Conservation (phyloP, 2,113 vertebrate genomes). For the Sapajus apella region DNA sequence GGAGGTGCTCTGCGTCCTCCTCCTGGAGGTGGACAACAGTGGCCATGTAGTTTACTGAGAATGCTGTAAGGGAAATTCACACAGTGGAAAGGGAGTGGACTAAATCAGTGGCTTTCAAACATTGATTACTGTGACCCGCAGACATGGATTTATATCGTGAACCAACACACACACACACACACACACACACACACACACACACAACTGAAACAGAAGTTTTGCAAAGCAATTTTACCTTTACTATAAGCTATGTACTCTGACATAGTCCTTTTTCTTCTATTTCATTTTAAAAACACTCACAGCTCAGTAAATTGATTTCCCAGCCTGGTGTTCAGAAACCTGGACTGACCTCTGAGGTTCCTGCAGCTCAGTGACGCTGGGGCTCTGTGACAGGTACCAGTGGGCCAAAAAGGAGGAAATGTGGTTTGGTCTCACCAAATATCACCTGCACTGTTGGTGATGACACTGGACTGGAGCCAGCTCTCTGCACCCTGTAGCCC, state of each 20-base stretch:
- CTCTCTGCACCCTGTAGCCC: neutral
- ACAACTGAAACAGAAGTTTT: constrained; percentile 37
- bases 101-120: neutral
- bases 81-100: neutral
- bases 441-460: neutral
- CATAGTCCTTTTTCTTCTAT: constrained; percentile 24
- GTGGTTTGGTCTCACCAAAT: neutral
- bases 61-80: neutral
- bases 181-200: neutral
- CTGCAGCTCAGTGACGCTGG: constrained; percentile 6
- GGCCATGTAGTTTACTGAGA: neutral
- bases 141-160: constrained; percentile 34
- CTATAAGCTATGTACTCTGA: constrained; percentile 27
- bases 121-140: neutral
- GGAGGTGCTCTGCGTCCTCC: neutral
- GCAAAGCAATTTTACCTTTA: constrained; percentile 62
- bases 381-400: neutral
- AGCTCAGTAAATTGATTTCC: constrained; percentile 69
- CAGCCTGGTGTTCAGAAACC: constrained; percentile 26
- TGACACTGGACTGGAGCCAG: neutral
- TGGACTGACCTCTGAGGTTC: constrained; percentile 57
- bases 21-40: neutral
- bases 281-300: constrained; percentile 64
- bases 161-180: neutral
- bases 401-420: neutral